Base-by-base conservation (phyloP, 2,888 invertebrate species). In the Agrotis exclamationis region DNA sequence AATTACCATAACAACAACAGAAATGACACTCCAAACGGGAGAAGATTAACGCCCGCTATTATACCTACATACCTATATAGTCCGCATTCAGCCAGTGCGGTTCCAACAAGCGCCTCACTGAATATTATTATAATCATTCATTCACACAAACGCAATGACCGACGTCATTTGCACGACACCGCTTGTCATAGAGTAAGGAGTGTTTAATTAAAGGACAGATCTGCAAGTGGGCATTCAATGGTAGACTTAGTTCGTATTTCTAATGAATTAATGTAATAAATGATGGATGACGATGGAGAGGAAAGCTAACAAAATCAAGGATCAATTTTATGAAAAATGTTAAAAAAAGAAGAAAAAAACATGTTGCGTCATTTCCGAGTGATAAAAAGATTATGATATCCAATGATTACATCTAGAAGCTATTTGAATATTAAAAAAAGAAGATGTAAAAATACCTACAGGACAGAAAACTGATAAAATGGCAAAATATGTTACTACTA, bases 121-220 rank as follows among this genome's bases (percentile, higher is more conserved):
- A 90, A 90, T 89, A 91, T 88, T 84, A 84, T 88, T 86, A 89
- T 87, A 89, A 91, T 91, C 87, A 91, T 86, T 90, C 88, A 91
- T 90, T 89, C 86, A 85, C 89, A 88, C 86, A 86, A 86, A 88
- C 85, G 84, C 86, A 83, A 79, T 91, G 89, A 87, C 90, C 90
- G 83, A 72, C 85, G 84, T 84, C 85, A 84, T 79, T 81, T 72
- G 86, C 88, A 82, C 82, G 79, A 81, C 80, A 82, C 70, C 62
- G 50, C 54, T 28, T 11, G 16, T 45, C 86, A 85, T 33, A 86
- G 88, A 89, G 13, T 80, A 80, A 59, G 20, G 4, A 20, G 7
- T 57, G 18, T 24, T 16, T 56, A 47, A 39, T 45, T n/a, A 13
- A 0, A 1, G 4, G 22, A 66, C 0, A 73, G 54, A 66, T 11